Evolutionary conservation across 2,113 vertebrate genomes (phyloP).

Genomic region (Chamaea fasciata): DNA sequence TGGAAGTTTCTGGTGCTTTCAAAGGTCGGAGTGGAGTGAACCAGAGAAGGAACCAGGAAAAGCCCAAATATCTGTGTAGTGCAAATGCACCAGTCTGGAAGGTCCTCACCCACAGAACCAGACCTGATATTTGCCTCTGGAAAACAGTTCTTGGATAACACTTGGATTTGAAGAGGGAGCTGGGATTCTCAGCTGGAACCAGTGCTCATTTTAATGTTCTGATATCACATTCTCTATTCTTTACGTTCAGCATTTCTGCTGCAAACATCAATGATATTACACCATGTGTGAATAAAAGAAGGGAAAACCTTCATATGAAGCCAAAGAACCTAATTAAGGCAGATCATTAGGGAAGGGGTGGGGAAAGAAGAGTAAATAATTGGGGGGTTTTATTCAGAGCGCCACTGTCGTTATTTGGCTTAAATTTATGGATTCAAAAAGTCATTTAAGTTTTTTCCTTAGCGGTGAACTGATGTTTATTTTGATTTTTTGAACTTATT

Average conservation of each 20-base stretch:
- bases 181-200: neutral
- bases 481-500: neutral
- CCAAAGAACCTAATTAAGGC: neutral
- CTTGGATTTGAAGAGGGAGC: neutral
- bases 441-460: neutral
- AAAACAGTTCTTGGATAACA: neutral
- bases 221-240: neutral
- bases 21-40: neutral
- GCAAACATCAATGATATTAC: neutral
- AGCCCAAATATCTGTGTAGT: neutral
- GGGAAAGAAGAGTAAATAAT: neutral
- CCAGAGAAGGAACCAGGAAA: neutral
- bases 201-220: neutral
- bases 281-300: neutral
- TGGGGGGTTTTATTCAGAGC: neutral
- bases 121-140: neutral
- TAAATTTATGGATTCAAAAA: neutral
- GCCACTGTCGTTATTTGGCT: neutral
- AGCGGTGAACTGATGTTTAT: neutral
- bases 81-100: neutral
- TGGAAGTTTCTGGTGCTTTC: neutral
- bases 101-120: neutral
- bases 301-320: neutral
- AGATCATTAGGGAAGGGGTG: neutral
- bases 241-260: neutral